Conservation (phyloP, 2,113 vertebrate species). For the Parus major region DNA sequence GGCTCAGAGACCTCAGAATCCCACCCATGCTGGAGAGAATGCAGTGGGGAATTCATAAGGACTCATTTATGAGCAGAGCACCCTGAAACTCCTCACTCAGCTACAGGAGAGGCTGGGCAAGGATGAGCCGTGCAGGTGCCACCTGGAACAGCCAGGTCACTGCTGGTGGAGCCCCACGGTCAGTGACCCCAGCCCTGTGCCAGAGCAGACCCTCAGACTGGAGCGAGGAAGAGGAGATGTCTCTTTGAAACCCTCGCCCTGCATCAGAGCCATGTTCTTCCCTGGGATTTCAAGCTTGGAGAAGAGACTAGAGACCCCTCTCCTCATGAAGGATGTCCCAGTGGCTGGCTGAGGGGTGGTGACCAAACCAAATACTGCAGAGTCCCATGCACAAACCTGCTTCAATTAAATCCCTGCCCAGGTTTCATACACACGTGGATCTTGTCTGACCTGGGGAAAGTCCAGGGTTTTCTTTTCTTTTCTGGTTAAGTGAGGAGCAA, state of each 20-base stretch:
- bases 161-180: background rate
- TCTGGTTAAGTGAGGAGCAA: background rate
- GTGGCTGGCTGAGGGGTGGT: background rate
- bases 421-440: background rate
- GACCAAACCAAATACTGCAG: background rate
- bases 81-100: background rate
- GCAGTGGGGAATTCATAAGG: background rate
- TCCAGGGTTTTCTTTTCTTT: background rate
- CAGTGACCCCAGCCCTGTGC: background rate
- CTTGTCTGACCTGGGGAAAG: background rate
- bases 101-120: background rate
- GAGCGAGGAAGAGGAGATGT: background rate
- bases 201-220: background rate
- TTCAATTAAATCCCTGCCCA: slow-evolving; percentile 14
- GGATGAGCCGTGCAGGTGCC: background rate
- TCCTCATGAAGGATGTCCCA: background rate
- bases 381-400: background rate
- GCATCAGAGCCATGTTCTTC: background rate
- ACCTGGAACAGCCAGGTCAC: background rate
- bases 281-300: background rate
- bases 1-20: background rate
- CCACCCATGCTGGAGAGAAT: background rate
- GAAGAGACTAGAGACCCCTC: rapidly evolving
- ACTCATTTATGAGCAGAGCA: background rate
- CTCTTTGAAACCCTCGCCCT: background rate